Evolutionary conservation across 2,113 vertebrate species (phyloP).

Genomic region (Eptesicus fuscus): DNA sequence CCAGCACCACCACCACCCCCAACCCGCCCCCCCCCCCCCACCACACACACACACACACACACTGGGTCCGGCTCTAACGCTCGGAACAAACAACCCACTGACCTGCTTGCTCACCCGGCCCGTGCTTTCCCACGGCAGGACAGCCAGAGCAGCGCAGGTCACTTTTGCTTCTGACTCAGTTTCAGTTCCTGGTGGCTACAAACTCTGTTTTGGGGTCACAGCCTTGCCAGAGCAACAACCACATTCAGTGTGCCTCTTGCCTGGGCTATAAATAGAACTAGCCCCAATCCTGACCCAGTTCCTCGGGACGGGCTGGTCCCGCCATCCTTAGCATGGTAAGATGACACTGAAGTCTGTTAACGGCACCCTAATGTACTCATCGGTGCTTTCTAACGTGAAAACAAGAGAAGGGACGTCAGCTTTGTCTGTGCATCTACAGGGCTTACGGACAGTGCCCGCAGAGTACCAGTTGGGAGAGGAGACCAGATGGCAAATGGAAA

Average conservation of each 20-base stretch:
- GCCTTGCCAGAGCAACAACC: not conserved
- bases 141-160: not conserved
- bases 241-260: not conserved
- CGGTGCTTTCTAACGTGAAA: not conserved
- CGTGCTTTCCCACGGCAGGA: not conserved
- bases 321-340: not conserved
- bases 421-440: too few species aligned
- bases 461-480: too few species aligned
- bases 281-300: not conserved
- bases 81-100: not conserved
- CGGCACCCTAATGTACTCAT: not conserved
- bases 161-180: conserved; percentile 53
- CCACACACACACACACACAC: not conserved
- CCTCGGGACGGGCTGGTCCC: not conserved
- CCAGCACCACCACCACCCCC: not conserved
- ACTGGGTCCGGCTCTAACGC: not conserved
- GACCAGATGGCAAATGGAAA: not conserved
- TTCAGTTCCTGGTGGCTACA: conserved; percentile 51
- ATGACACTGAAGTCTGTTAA: not conserved
- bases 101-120: not conserved
- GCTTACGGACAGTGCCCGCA: fast-evolving
- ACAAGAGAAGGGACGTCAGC: not conserved
- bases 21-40: fast-evolving
- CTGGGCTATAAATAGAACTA: not conserved
- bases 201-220: not conserved